Percentiles rank a stretch among this genome's conserved stretches.
phyloP scores from a whole-genome alignment of 2,888 invertebrate species.

The Tromatobia lineatoria region DNA sequence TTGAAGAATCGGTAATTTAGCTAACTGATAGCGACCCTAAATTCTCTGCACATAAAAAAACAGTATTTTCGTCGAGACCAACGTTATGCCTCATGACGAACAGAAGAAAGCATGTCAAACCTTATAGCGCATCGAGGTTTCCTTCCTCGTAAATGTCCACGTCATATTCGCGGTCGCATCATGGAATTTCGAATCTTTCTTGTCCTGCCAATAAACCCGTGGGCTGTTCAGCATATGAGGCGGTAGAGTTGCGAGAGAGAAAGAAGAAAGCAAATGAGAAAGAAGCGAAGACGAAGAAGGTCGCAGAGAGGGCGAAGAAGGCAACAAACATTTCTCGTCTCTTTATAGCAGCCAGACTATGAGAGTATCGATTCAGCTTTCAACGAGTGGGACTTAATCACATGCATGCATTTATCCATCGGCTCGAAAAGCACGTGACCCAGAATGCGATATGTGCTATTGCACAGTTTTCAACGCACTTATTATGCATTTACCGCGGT shows the following conservation, averaged over 20 bases:
- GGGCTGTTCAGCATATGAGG: not conserved
- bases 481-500: conserved; percentile 1
- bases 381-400: conserved; percentile 24
- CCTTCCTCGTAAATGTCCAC: conserved; percentile 1
- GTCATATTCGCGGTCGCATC: not conserved
- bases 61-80: not conserved
- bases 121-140: conserved; percentile 10
- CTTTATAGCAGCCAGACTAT: not conserved
- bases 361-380: conserved; percentile 23
- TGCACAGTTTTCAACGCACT: conserved; percentile 65
- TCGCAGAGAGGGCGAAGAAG: not conserved
- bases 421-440: conserved; percentile 78
- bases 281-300: not conserved
- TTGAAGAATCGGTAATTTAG: no score
- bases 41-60: not conserved
- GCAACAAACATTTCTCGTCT: not conserved
- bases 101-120: conserved; percentile 43
- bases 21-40: no score
- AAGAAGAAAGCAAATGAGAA: not conserved
- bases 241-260: not conserved
- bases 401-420: conserved; percentile 55
- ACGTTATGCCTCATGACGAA: conserved; percentile 25
- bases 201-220: not conserved
- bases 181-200: not conserved
- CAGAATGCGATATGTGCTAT: conserved; percentile 77